phyloP scores from a whole-genome alignment of 2,113 vertebrate genomes.

The Myocastor coypus region DNA sequence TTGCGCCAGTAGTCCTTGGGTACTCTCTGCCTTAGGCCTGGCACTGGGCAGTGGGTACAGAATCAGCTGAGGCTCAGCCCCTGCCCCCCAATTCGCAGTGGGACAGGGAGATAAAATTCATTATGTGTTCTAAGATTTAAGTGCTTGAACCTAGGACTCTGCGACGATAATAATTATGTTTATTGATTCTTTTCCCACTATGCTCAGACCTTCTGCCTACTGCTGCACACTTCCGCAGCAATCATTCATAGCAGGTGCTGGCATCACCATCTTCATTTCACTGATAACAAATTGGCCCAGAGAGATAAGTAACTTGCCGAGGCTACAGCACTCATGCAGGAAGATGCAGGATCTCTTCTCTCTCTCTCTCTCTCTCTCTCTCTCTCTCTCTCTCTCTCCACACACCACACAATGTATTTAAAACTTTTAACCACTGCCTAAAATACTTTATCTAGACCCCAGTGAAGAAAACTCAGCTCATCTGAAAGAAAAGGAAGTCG shows the following conservation, averaged over 20 bases:
- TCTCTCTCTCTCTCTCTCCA: not conserved
- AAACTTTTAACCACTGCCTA: not conserved
- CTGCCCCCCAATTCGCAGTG: not conserved
- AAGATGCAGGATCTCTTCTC: not conserved
- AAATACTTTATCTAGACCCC: not conserved
- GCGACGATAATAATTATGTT: not conserved
- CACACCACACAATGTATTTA: no score
- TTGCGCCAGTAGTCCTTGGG: not conserved
- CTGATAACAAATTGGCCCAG: not conserved
- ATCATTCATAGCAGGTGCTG: not conserved
- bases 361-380: not conserved
- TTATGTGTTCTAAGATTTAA: not conserved
- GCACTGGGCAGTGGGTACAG: not conserved
- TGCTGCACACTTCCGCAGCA: not conserved
- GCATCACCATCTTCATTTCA: not conserved
- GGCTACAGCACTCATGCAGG: not conserved
- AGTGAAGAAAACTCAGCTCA: not conserved
- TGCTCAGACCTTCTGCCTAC: not conserved
- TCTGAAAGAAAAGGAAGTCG: not conserved
- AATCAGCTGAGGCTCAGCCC: not conserved
- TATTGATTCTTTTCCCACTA: not conserved
- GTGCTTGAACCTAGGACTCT: not conserved
- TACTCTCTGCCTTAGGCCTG: not conserved
- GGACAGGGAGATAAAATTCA: not conserved
- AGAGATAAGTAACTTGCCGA: conserved; percentile 1